Conservation (phyloP, 2,113 vertebrate species). For the Cyanistes caeruleus region DNA sequence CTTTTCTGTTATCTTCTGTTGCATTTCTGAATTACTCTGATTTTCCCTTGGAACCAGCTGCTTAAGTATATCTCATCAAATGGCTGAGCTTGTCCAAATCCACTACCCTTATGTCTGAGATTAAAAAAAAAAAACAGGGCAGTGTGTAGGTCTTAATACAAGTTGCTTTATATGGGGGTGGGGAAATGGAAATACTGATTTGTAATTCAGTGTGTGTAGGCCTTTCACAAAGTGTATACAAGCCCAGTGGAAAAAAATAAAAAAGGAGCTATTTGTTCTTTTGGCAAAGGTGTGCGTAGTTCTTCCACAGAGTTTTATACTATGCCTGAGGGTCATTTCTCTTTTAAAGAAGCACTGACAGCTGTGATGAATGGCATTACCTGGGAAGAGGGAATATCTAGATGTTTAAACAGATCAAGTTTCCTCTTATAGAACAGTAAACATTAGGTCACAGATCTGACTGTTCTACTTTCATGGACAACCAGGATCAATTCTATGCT, state of each 20-base stretch:
- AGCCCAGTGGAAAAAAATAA: slow-evolving; percentile 36
- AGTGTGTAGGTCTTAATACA: slow-evolving; percentile 31
- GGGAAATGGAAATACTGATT: slow-evolving; percentile 53
- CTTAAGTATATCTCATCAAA: slow-evolving; percentile 71
- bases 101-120: slow-evolving; percentile 59
- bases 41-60: slow-evolving; percentile 65
- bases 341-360: slow-evolving; percentile 72
- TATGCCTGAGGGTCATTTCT: slow-evolving; percentile 73
- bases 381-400: slow-evolving; percentile 74
- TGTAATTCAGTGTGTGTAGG: slow-evolving; percentile 49
- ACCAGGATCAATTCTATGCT: slow-evolving; percentile 59
- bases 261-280: slow-evolving; percentile 43
- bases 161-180: slow-evolving; percentile 32
- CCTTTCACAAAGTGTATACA: slow-evolving; percentile 42
- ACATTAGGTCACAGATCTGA: slow-evolving; percentile 71
- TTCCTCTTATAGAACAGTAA: slow-evolving; percentile 67
- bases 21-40: slow-evolving; percentile 61
- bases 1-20: slow-evolving; percentile 44
- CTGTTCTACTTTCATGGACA: slow-evolving; percentile 51
- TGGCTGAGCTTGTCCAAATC: slow-evolving; percentile 67
- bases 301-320: slow-evolving; percentile 64
- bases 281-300: slow-evolving; percentile 68
- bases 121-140: slow-evolving; percentile 61
- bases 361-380: slow-evolving; percentile 76
- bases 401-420: slow-evolving; percentile 78